A percentile compares a stretch with the other conserved stretches of the same genome.
These are phyloP conservation scores for Bucorvus abyssinicus DNA, from an alignment of 2,797 vertebrate species.

Conservation along the genomic window DNA sequence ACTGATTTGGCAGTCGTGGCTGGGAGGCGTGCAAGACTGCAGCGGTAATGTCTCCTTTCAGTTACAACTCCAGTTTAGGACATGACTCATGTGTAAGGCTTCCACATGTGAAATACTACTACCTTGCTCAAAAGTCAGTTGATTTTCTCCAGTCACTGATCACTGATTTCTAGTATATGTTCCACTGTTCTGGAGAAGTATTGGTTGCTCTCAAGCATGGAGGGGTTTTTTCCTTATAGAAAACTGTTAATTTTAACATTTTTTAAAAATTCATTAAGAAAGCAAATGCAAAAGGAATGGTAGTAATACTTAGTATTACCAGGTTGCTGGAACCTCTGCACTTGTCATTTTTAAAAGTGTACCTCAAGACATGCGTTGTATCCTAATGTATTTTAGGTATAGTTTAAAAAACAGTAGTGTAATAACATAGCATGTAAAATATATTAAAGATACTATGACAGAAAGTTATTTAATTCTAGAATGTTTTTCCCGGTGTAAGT, in stretches of 20 bases:
- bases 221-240: neutral
- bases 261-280: neutral
- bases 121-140: neutral
- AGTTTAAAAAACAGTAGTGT: neutral
- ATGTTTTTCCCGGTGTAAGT: neutral
- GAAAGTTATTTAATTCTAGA: neutral
- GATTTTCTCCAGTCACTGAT: neutral
- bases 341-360: neutral
- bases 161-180: neutral
- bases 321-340: neutral
- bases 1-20: neutral
- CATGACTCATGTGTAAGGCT: constrained; percentile 8
- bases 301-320: neutral
- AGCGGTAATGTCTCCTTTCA: neutral
- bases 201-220: neutral
- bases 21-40: neutral
- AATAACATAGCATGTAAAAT: neutral
- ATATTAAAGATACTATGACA: neutral
- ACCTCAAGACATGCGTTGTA: neutral
- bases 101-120: constrained; percentile 24
- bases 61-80: neutral
- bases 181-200: neutral
- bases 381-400: neutral
- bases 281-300: neutral
- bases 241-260: neutral